Base-by-base conservation (phyloP, 2,888 invertebrate species). In the Perdita meconis region DNA sequence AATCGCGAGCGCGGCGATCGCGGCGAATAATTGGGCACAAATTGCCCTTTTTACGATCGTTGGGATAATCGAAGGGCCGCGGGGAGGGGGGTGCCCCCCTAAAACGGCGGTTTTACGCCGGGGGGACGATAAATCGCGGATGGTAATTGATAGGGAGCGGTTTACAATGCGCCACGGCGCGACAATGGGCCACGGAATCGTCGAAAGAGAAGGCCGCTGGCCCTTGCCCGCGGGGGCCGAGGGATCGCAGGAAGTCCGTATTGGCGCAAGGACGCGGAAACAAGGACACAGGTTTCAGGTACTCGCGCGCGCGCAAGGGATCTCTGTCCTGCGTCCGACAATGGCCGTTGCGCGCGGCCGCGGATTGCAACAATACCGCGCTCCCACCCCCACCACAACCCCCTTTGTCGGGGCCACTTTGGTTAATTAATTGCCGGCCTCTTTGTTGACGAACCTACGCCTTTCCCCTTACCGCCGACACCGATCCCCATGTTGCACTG, bases 361-460 rank as follows among this genome's bases (percentile, higher is more conserved):
- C 51, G 34, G 60, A 44, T 73, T 75, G 84, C 61, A 81, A 84
- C 84, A 84, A 84, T 84, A 72, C 78, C 44, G 24, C 24, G 47
- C 22, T 19, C 19, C n/a, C n/a, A n/a, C n/a, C n/a, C n/a, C n/a
- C n/a, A n/a, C n/a, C n/a, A n/a, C n/a, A n/a, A 19, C 53, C 59
- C 19, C 57, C 73, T 67, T 40, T 64, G 36, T 36, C 44, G 63
- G 34, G 47, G 67, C 84, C 78, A 82, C 84, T 84, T 84, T 79
- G 84, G 74, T 84, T 84, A 84, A 84, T 84, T 84, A 84, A 84
- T 84, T 83, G 81, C 84, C 75, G 64, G 68, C 74, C 76, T 79
- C 84, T 83, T 83, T 84, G 84, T 84, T 84, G 84, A 84, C 82
- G 78, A 76, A 78, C 78, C 78, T 51, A 70, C 38, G 76, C 61